A percentile compares a stretch with the other conserved stretches of the same genome.
Evolutionary conservation across 2,113 vertebrate species (phyloP).

Genomic region (Spermophilus dauricus): DNA sequence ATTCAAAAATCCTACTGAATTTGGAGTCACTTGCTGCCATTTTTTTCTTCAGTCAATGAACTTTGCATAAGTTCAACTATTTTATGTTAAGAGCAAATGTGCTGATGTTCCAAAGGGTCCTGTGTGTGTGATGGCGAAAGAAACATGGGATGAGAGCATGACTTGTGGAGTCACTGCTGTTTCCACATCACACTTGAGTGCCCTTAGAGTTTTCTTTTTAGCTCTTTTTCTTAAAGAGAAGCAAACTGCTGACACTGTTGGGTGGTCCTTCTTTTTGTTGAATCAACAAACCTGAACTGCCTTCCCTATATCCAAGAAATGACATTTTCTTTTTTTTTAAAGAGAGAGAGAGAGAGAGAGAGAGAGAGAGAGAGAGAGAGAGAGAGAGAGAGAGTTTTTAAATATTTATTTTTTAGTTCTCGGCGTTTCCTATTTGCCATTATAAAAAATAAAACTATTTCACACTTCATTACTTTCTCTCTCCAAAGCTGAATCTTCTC

Average conservation of each 20-base stretch:
- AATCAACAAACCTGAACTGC: not conserved
- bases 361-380: no score
- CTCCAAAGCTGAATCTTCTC: constrained; percentile 62
- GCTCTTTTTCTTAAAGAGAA: not conserved
- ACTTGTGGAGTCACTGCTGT: not conserved
- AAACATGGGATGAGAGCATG: not conserved
- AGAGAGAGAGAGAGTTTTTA: no score
- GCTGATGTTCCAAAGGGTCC: not conserved
- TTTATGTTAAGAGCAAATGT: not conserved
- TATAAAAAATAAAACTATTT: constrained; percentile 74
- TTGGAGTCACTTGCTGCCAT: not conserved
- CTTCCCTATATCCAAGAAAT: not conserved
- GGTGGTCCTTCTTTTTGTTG: not conserved
- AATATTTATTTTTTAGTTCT: no score
- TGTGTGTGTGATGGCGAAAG: not conserved
- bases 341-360: no score
- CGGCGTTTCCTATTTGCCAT: constrained; percentile 43
- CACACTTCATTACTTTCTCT: constrained; percentile 74
- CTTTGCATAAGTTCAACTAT: not conserved
- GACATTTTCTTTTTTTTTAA: not conserved
- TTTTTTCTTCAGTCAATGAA: not conserved
- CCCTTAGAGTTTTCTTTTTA: not conserved
- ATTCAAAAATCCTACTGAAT: constrained; percentile 49
- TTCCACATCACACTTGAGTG: not conserved
- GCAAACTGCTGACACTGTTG: not conserved